Conservation (phyloP, 2,888 invertebrate genomes). For the Colletes collaris region DNA sequence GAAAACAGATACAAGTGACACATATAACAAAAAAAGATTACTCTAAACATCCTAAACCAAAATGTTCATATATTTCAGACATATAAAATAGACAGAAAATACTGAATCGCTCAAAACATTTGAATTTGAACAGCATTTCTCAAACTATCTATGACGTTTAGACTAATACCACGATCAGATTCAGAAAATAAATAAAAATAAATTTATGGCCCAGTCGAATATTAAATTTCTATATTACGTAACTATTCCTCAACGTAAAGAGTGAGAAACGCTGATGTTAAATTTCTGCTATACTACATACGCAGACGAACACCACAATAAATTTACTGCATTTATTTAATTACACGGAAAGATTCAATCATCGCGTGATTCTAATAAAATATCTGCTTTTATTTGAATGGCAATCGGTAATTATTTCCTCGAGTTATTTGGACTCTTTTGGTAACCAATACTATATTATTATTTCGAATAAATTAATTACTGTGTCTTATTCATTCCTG, state of each 20-base stretch:
- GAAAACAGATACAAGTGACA: slow-evolving; percentile 54
- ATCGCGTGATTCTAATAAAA: slow-evolving; percentile 15
- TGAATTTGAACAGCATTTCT: slow-evolving; percentile 62
- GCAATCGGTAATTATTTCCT: background rate
- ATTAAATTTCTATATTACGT: background rate
- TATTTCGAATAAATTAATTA: no score
- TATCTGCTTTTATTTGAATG: slow-evolving; percentile 2
- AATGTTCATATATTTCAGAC: slow-evolving; percentile 49
- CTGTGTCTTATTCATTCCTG: slow-evolving; percentile 35
- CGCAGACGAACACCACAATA: slow-evolving; percentile 69
- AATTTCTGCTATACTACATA: slow-evolving; percentile 62
- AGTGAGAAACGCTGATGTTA: slow-evolving; percentile 63
- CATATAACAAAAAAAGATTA: slow-evolving; percentile 51
- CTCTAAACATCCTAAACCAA: slow-evolving; percentile 59
- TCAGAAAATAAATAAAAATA: background rate
- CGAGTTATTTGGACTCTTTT: background rate
- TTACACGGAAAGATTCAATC: slow-evolving; percentile 33
- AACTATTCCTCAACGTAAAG: slow-evolving; percentile 19
- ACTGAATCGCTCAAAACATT: slow-evolving; percentile 48
- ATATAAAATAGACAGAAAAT: slow-evolving; percentile 43
- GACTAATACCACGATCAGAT: background rate
- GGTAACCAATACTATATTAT: no score
- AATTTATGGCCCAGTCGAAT: background rate
- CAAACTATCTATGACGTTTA: slow-evolving; percentile 48
- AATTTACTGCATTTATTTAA: slow-evolving; percentile 45